Evolutionary conservation across 2,888 invertebrate species (phyloP), one percentile per base, ranked within the genome.

Genomic region (Ormyrus pomaceus): DNA sequence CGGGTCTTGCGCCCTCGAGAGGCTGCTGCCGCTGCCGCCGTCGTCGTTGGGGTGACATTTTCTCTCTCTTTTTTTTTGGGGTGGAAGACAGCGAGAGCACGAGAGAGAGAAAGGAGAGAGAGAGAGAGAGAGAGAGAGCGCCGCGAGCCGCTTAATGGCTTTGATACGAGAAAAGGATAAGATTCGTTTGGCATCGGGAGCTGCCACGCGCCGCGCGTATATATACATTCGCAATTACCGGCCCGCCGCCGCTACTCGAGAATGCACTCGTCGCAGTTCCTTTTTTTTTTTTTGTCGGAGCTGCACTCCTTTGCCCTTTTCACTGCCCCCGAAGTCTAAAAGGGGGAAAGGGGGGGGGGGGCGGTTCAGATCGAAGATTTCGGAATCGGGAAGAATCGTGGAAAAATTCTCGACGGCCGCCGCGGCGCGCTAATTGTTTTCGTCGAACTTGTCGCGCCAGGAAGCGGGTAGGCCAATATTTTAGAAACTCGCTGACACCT

Each of bases 141-240:
- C 82, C 34, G 86, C 86, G 86, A 68, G 87, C 87, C 86, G 85
- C 84, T 86, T 87, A 86, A 88, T 88, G 86, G 87, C 85, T 88
- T 88, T 87, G 86, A 86, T 87, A 86, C 84, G 87, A 86, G 86
- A 80, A 86, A 86, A 85, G 87, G 87, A 87, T 88, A 86, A 87
- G 86, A 89, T 87, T 88, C 86, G 87, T 87, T 88, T 87, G 87
- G 84, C 84, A 73, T 48, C 10, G n/a, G 0, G 4, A 8, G n/a
- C 1, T 1, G 6, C 45, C 46, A 46, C 51, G 53, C 59, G 11
- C 50, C 46, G 48, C 48, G 6, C 45, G 65, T 87, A 86, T 68
- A 8, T 86, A 87, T 87, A 87, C 87, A 34, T 2, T 34, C 34
- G 87, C 87, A 87, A 88, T 89, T 89, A 88, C 84, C 34, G 80